Conservation (phyloP, 2,888 invertebrate genomes). For the Apamea crenata region DNA sequence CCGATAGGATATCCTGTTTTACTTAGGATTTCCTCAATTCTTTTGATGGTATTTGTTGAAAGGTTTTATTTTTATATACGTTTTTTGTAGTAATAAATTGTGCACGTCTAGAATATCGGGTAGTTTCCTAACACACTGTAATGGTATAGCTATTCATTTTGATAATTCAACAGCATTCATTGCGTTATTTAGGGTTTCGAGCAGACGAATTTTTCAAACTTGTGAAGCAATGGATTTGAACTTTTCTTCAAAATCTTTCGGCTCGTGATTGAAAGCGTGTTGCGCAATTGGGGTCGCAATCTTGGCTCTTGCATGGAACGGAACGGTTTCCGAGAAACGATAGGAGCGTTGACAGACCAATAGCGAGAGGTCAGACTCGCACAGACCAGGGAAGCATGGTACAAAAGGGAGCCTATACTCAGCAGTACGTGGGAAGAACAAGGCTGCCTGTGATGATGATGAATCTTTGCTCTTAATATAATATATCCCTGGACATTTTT, state of each 20-base stretch:
- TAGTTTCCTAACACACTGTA: not conserved
- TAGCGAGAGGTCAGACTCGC: not conserved
- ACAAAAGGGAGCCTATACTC: not conserved
- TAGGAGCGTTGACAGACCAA: not conserved
- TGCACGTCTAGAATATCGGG: not conserved
- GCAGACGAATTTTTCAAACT: not conserved
- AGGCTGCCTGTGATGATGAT: not conserved
- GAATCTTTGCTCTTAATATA: not conserved
- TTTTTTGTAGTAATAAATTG: not conserved
- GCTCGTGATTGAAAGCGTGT: not conserved
- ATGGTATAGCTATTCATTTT: not conserved
- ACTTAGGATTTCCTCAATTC: constrained; percentile 15
- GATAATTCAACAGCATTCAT: not conserved
- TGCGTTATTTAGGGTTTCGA: not conserved
- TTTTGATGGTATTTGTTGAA: constrained; percentile 12
- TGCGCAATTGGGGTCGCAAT: not conserved
- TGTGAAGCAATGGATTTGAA: not conserved
- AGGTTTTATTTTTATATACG: constrained; percentile 1
- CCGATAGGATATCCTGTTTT: constrained; percentile 15
- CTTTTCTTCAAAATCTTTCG: not conserved
- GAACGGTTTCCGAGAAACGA: not conserved
- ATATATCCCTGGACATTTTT: no score
- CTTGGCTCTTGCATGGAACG: not conserved
- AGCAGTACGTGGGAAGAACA: not conserved
- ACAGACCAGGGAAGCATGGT: not conserved